Conservation (phyloP, 1,140 invertebrate genomes). For the Magallana angulata region DNA sequence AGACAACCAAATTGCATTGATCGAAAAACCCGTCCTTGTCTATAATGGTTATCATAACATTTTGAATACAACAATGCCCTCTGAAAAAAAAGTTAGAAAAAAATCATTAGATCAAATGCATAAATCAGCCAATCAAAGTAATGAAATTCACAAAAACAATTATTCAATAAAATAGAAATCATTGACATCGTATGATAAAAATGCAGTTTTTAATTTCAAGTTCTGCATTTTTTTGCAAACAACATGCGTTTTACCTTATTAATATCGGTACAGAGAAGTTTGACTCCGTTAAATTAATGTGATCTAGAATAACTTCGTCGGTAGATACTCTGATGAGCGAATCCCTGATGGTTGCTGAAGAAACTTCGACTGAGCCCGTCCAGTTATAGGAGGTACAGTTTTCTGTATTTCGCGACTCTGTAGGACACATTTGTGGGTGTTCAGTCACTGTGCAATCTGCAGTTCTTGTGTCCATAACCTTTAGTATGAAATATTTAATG, state of each 20-base stretch:
- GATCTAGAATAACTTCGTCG: background rate
- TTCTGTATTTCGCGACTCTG: background rate
- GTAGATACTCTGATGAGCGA: background rate
- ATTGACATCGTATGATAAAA: background rate
- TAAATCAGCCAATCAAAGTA: too few species aligned
- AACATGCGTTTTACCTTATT: background rate
- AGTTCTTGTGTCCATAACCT: background rate
- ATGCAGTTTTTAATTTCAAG: background rate
- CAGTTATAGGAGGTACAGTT: constrained; percentile 7
- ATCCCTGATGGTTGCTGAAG: background rate
- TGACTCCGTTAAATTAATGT: background rate
- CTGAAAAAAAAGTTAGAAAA: background rate
- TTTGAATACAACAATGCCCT: background rate
- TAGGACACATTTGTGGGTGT: background rate
- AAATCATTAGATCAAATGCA: background rate
- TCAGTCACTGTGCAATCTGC: background rate
- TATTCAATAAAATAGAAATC: background rate
- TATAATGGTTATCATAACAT: background rate
- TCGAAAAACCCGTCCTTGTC: background rate
- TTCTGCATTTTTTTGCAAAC: background rate
- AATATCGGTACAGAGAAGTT: background rate
- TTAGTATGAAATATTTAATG: too few species aligned
- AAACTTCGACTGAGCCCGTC: background rate
- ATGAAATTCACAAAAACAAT: background rate
- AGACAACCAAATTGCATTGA: background rate